Evolutionary conservation across 2,888 invertebrate species (phyloP).

Genomic region (Elaeidobius kamerunicus): DNA sequence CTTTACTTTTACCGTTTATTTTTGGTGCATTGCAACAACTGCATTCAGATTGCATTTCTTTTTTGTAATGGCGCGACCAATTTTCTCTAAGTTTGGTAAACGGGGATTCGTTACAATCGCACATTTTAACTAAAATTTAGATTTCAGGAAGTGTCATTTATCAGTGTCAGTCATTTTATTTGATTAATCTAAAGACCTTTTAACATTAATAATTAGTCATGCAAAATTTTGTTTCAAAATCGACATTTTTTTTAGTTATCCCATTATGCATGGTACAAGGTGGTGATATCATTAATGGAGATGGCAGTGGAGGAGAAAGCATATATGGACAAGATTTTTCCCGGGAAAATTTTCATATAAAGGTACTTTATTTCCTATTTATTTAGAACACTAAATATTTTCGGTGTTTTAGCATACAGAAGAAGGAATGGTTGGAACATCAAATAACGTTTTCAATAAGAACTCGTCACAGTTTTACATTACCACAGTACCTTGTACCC

Average conservation of each 20-base stretch:
- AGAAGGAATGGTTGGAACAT: constrained; percentile 72
- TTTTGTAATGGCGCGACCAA: constrained; percentile 25
- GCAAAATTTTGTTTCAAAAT: too few relatives aligned
- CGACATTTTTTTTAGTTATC: constrained; percentile 62
- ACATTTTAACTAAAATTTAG: constrained; percentile 25
- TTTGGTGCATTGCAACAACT: constrained; percentile 3
- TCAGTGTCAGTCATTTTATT: not conserved
- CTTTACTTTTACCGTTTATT: constrained; percentile 27
- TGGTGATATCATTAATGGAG: constrained; percentile 71
- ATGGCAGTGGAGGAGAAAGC: constrained; percentile 90
- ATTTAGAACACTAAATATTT: constrained; percentile 7
- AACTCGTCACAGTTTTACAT: constrained; percentile 97
- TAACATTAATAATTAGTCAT: too few relatives aligned
- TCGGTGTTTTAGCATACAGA: constrained; percentile 53
- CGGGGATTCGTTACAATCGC: constrained; percentile 19
- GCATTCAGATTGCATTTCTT: constrained; percentile 3
- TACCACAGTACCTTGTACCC: constrained; percentile 69
- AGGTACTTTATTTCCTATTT: constrained; percentile 30
- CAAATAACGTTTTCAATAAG: constrained; percentile 77
- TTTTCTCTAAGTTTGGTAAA: constrained; percentile 20
- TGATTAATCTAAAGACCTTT: too few relatives aligned
- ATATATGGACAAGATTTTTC: constrained; percentile 84
- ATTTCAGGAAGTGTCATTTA: not conserved
- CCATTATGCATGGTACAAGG: constrained; percentile 89
- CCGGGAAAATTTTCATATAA: constrained; percentile 68